Evolutionary conservation across 2,888 invertebrate genomes (phyloP), one percentile per base, ranked within the genome.

Genomic region (Eumacrocentrus americanus): DNA sequence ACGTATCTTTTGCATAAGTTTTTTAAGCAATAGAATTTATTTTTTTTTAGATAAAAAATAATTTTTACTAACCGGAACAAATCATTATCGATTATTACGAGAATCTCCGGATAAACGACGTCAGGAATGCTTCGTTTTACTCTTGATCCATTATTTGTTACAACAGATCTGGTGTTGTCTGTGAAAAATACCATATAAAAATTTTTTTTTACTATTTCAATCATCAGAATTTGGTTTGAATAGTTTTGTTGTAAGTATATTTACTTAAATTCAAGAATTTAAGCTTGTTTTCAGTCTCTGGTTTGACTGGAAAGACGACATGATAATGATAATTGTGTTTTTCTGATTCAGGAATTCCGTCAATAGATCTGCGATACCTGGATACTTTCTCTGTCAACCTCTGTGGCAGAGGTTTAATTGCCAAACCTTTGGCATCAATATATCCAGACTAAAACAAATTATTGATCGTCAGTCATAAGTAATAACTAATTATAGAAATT

Each of bases 101-200:
- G 46, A 38, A 67, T 58, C 48, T 67, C 61, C 2, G 64, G 66
- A 14, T 67, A 67, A 1, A 60, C 35, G 9, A 25, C 14, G 7
- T n/a, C 3, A 1, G 46, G 46, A 46, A 46, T 25, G 3, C 2
- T 6, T 46, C 23, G 4, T 20, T 3, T 42, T 11, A 4, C 1
- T 5, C 42, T 3, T 23, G 2, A n/a, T n/a, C n/a, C n/a, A n/a
- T n/a, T n/a, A n/a, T n/a, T n/a, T n/a, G n/a, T n/a, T n/a, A n/a
- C 29, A 29, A 6, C 4, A 9, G 29, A 29, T 29, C 4, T 29
- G 4, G 29, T 4, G 4, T 29, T 29, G 9, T 29, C 29, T 29
- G 29, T 29, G 5, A 9, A 29, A 29, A 29, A 29, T 29, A 29
- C 9, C 9, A 29, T 4, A 29, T 29, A 29, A 6, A 29, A 29